Evolutionary conservation across 2,888 invertebrate genomes (phyloP), one percentile per base, ranked within the genome.

Genomic region (Aplocera efformata): DNA sequence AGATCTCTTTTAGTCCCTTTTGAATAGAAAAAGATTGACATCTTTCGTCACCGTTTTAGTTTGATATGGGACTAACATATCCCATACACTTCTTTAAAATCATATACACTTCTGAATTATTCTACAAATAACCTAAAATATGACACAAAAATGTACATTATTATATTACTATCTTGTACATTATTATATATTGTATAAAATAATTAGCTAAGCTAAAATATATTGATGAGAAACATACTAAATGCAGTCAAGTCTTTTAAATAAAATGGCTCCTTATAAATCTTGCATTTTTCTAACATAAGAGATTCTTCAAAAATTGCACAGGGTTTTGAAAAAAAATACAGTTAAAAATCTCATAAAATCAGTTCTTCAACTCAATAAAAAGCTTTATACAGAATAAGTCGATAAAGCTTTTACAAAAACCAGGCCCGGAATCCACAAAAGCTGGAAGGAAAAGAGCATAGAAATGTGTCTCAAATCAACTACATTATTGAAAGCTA

Each of bases 131-230:
- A 3, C 34, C 34, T 39, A 44, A 50, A 53, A 67, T 78, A 79
- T 79, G 78, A 80, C 79, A 81, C 78, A 72, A 69, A 29, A 63
- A 70, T 71, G 56, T 70, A 71, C 71, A 71, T 51, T 44, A 39
- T 32, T 29, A 28, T 41, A 55, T 43, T 58, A 58, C 56, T 9
- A n/a, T n/a, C n/a, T n/a, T 71, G 56, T 70, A 71, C 71, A 71
- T 51, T 44, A 39, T 32, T 29, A 28, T 41, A 55, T 43, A 28
- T 38, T 33, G 4, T 37, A 26, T 22, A 37, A 63, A 63, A 58
- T 40, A 55, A 57, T 17, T 33, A 23, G 7, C 17, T 52, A 47
- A 50, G 27, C 36, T 53, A 57, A 43, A 37, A 53, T 43, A 37
- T 48, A 57, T 28, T 37, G 32, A n/a, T 52, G 56, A 42, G 50